Evolutionary conservation across 53 echinoderm and acorn worm genomes (phyloP), one percentile per base, ranked within the genome.

Genomic region (Crossaster papposus): DNA sequence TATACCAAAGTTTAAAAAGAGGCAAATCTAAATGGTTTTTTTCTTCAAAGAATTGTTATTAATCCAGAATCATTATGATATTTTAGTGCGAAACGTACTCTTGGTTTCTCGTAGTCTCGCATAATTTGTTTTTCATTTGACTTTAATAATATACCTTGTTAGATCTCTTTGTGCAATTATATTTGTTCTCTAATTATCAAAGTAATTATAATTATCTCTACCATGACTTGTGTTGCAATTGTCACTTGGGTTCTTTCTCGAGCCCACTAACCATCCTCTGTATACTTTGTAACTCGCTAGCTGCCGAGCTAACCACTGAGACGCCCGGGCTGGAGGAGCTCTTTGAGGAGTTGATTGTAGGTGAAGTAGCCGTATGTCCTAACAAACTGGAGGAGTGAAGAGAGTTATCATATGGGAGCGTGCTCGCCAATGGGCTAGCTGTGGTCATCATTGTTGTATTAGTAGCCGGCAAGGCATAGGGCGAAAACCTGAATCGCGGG

Each of bases 241-340:
- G 87, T 87, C 90, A 96, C 91, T 94, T 96, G 7, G 93, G 93
- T 53, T 91, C 88, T 55, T 98, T 95, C 34, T 98, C 98, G 58
- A 98, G 92, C 68, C 96, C 94, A 80, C 96, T 96, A 38, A 96
- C 98, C 94, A 96, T 94, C 82, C 92, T 98, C 64, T 96, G 98
- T 83, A 98, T 98, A 93, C 87, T 98, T 78, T 98, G 98, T 18
- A 98, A 94, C 91, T 98, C 98, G 83, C 95, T 98, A n/a, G 95
- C 94, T 83, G 95, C 81, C 34, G 95, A 94, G 65, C 94, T 97
- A 30, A 92, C 89, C 15, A 93, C 96, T 5, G 94, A 90, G 26
- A 78, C 89, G 28, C 52, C 72, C 72, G 78, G 86, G 64, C 88
- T 91, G 23, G 89, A 35, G 34, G 92, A 52, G 68, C 89, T 81